Conservation (phyloP, 1,140 invertebrate genomes). For the Aphelenchoides fujianensis region DNA sequence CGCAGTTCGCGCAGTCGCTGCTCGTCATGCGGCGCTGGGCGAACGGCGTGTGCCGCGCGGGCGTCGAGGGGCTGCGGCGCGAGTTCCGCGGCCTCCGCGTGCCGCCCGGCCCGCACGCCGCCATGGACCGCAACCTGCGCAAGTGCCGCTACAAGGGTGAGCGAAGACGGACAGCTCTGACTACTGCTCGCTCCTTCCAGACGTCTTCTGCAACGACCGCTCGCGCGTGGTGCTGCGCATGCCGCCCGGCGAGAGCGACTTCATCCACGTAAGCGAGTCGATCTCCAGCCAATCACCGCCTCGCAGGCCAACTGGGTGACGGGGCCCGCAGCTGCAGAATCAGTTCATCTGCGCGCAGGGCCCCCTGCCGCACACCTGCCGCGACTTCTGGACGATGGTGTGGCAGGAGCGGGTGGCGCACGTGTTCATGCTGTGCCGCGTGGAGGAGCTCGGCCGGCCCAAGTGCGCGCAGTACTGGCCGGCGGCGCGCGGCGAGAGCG, state of each 20-base stretch:
- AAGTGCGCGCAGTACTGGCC: slow-evolving; percentile 35
- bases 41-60: neutral
- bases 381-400: slow-evolving; percentile 87
- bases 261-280: slow-evolving; percentile 21
- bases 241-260: slow-evolving; percentile 19
- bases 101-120: slow-evolving; percentile 13
- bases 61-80: neutral
- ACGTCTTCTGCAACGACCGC: slow-evolving; percentile 27
- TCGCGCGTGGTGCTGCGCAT: slow-evolving; percentile 20
- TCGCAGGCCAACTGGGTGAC: slow-evolving; percentile 32
- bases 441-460: slow-evolving; percentile 18
- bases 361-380: slow-evolving; percentile 76
- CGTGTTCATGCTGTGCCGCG: slow-evolving; percentile 73
- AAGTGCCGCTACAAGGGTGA: slow-evolving; percentile 40
- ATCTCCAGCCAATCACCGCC: neutral
- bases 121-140: slow-evolving; percentile 11
- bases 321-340: slow-evolving; percentile 29
- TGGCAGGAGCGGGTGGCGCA: slow-evolving; percentile 73
- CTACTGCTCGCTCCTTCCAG: slow-evolving; percentile 18
- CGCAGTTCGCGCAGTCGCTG: neutral
- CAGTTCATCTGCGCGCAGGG: slow-evolving; percentile 67
- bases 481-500: slow-evolving; percentile 10
- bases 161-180: slow-evolving; percentile 8
- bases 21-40: neutral
- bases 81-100: slow-evolving; percentile 20